A percentile compares a stretch with the other conserved stretches of the same genome.
These are phyloP conservation scores for Caenorhabditis afra DNA, from an alignment of 2,888 invertebrate genomes.

Conservation along the genomic window DNA sequence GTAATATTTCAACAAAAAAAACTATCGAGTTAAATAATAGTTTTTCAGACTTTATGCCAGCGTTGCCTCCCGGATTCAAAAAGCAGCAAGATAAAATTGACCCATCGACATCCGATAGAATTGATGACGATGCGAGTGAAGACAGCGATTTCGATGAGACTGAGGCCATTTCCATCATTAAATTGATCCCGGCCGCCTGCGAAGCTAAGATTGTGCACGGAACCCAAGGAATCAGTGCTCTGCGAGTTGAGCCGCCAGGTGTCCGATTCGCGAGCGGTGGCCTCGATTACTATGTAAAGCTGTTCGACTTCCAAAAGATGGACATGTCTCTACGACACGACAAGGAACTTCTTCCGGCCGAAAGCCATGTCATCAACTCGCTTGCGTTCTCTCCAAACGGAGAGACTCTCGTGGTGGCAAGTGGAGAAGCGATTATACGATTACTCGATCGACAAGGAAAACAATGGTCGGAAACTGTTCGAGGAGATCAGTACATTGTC, in stretches of 20 bases:
- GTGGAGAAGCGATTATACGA: slow-evolving; percentile 87
- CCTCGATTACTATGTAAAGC: slow-evolving; percentile 91
- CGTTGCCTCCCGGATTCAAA: slow-evolving; percentile 76
- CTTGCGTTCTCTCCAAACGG: slow-evolving; percentile 94
- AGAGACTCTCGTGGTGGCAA: slow-evolving; percentile 92
- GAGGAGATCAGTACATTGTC: slow-evolving; percentile 92
- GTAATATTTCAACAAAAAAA: background rate
- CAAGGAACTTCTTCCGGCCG: slow-evolving; percentile 74
- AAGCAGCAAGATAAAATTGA: slow-evolving; percentile 54
- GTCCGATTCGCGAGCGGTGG: slow-evolving; percentile 93
- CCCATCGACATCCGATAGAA: slow-evolving; percentile 45
- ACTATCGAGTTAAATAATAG: background rate
- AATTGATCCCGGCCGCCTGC: slow-evolving; percentile 82
- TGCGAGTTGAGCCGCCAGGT: slow-evolving; percentile 94
- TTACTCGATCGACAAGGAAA: slow-evolving; percentile 83
- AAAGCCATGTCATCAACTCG: slow-evolving; percentile 89
- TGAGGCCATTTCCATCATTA: slow-evolving; percentile 80
- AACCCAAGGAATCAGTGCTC: slow-evolving; percentile 84
- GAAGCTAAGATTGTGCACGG: slow-evolving; percentile 91
- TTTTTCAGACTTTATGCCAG: slow-evolving; percentile 71
- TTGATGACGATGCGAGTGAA: slow-evolving; percentile 77
- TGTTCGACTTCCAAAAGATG: slow-evolving; percentile 99
- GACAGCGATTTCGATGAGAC: slow-evolving; percentile 78
- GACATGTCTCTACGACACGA: slow-evolving; percentile 86
- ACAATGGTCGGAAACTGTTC: slow-evolving; percentile 79